phyloP scores from a whole-genome alignment of 2,888 invertebrate species.

The Drosophila seclusa region DNA sequence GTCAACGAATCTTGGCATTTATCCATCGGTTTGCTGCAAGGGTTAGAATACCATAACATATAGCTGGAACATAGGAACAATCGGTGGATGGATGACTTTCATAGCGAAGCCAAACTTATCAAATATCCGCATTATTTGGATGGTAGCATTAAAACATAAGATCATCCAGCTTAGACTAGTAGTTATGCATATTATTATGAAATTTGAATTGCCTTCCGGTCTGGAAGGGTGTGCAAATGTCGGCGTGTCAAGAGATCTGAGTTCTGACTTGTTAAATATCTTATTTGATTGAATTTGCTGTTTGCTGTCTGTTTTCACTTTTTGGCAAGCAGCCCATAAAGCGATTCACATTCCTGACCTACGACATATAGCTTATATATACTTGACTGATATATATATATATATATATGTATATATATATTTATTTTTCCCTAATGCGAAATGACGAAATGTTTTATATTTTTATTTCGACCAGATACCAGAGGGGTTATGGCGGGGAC shows the following conservation, averaged over 20 bases:
- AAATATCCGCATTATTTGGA: neutral
- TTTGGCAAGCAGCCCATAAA: slow-evolving; percentile 43
- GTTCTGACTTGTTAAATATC: neutral
- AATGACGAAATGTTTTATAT: slow-evolving; percentile 57
- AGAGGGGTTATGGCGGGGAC: neutral
- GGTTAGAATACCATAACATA: neutral
- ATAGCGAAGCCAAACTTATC: neutral
- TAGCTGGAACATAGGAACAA: too few relatives aligned
- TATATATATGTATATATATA: slow-evolving; percentile 2
- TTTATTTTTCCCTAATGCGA: slow-evolving; percentile 16
- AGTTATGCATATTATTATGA: neutral
- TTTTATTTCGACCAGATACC: slow-evolving; percentile 23
- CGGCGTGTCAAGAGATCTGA: neutral
- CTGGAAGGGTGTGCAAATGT: neutral
- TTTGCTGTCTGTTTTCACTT: neutral
- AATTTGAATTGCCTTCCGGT: neutral
- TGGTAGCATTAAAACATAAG: neutral
- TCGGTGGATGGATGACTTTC: neutral
- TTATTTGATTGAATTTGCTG: neutral
- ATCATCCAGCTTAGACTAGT: neutral
- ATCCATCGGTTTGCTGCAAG: neutral
- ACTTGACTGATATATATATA: neutral
- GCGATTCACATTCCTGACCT: slow-evolving; percentile 54
- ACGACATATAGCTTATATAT: slow-evolving; percentile 39
- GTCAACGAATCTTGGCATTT: neutral